phyloP scores from a whole-genome alignment of 2,797 vertebrate species.

The Gouania willdenowi region DNA sequence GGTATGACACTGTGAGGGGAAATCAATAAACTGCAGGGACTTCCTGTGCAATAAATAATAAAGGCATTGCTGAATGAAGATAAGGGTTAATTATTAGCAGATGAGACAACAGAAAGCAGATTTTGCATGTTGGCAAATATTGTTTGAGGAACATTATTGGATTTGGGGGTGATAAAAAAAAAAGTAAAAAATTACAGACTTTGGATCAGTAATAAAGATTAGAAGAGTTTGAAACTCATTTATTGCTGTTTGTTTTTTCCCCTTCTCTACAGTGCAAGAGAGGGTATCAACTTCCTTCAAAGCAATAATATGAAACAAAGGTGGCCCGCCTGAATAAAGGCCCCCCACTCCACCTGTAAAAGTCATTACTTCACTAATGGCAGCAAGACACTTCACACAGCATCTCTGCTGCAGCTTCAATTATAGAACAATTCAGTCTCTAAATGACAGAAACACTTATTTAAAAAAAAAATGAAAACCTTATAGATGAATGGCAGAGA shows the following conservation, averaged over 20 bases:
- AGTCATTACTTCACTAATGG: slow-evolving; percentile 38
- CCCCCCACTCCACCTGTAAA: slow-evolving; percentile 19
- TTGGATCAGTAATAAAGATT: neutral
- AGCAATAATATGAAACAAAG: neutral
- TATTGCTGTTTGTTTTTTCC: no score
- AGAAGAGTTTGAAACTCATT: no score
- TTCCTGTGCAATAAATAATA: neutral
- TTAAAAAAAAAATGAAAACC: slow-evolving; percentile 3
- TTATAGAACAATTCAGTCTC: slow-evolving; percentile 29
- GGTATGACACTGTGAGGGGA: neutral
- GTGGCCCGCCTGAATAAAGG: neutral
- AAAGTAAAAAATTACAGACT: neutral
- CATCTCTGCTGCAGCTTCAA: slow-evolving; percentile 29
- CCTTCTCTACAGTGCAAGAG: no score
- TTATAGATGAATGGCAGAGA: neutral
- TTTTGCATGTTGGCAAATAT: neutral
- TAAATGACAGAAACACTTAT: slow-evolving; percentile 15
- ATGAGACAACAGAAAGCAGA: slow-evolving; percentile 20
- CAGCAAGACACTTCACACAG: slow-evolving; percentile 18
- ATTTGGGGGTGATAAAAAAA: neutral
- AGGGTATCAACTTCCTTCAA: neutral
- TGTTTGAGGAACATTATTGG: neutral
- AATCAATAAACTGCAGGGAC: neutral
- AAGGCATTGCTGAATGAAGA: neutral
- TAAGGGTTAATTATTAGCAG: neutral